phyloP scores from a whole-genome alignment of 2,888 invertebrate species.

The Tolmerus cingulatus region DNA sequence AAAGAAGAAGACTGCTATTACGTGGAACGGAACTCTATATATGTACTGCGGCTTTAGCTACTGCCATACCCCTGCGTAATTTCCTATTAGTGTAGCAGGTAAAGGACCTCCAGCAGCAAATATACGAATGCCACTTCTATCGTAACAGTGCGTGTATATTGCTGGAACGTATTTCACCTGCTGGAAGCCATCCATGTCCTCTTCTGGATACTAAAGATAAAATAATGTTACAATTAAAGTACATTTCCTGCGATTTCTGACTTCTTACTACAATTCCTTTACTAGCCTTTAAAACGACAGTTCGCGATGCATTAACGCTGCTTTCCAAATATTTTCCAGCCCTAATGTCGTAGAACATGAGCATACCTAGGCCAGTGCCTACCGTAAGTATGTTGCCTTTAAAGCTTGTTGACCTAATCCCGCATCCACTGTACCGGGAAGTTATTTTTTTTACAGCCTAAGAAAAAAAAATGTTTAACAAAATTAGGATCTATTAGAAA shows the following conservation, averaged over 20 bases:
- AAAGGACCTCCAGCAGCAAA: constrained; percentile 96
- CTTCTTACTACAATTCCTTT: constrained; percentile 83
- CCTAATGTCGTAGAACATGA: constrained; percentile 93
- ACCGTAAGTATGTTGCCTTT: constrained; percentile 89
- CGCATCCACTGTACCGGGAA: constrained; percentile 89
- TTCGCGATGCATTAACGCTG: constrained; percentile 86
- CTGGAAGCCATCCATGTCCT: constrained; percentile 83
- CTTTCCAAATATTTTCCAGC: constrained; percentile 92
- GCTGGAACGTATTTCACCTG: constrained; percentile 90
- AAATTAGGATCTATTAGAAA: not conserved
- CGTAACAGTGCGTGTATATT: constrained; percentile 96
- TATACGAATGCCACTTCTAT: constrained; percentile 86
- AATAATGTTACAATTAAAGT: constrained; percentile 43
- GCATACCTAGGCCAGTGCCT: constrained; percentile 89
- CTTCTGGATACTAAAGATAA: constrained; percentile 79
- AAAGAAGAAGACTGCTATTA: too few relatives aligned
- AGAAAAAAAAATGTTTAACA: not conserved
- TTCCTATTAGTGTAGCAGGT: constrained; percentile 89
- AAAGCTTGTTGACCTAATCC: constrained; percentile 91
- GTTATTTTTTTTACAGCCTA: constrained; percentile 80
- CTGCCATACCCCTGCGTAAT: constrained; percentile 95
- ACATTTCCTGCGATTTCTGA: not conserved
- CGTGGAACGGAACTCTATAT: too few relatives aligned
- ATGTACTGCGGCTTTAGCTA: constrained; percentile 60
- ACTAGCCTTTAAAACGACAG: constrained; percentile 86